Base-by-base conservation (phyloP, 2,113 vertebrate species). In the Mungos mungo region DNA sequence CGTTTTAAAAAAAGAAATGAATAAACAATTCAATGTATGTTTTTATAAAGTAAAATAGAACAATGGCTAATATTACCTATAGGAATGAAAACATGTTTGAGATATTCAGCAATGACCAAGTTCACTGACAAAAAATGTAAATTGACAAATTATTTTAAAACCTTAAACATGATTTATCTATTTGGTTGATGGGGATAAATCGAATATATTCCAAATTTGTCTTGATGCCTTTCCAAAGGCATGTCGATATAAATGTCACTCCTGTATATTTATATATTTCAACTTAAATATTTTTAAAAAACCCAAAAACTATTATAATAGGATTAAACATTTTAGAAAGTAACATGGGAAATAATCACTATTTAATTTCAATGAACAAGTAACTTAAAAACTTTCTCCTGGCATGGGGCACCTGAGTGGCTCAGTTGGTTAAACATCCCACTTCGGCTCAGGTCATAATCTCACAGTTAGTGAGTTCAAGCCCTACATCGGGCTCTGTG, bases 21-120 rank as follows among this genome's bases (percentile, higher is more conserved):
- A 47, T n/a, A 84, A 60, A 60, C 57, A 21, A 19, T 77, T 11
- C 16, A 54, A 41, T 2, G 3, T 21, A 71, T 2, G 3, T 47
- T 91, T 71, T 83, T 72, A 25, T 63, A 96, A 86, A 79, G 92
- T 47, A 85, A 86, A 96, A 88, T 5, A 77, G 33, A n/a, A 92
- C 14, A 94, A 86, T 57, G 41, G 19, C 38, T 41, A 80, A 23
- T 57, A 45, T 0, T 77, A 79, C 13, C 38, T 47, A 89, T 0
- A 50, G n/a, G 19, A 45, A 88, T 60, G 9, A 91, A 86, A 80
- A 66, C 38, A 47, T 71, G 83, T 84, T 82, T 89, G 4, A 57
- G n/a, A 83, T 19, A 90, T 33, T 29, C 88, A 23, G n/a, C 33
- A 93, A 77, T 31, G 68, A 65, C 52, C 35, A 84, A n/a, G 5